Conservation (phyloP, 2,113 vertebrate species). For the Silurus meridionalis region DNA sequence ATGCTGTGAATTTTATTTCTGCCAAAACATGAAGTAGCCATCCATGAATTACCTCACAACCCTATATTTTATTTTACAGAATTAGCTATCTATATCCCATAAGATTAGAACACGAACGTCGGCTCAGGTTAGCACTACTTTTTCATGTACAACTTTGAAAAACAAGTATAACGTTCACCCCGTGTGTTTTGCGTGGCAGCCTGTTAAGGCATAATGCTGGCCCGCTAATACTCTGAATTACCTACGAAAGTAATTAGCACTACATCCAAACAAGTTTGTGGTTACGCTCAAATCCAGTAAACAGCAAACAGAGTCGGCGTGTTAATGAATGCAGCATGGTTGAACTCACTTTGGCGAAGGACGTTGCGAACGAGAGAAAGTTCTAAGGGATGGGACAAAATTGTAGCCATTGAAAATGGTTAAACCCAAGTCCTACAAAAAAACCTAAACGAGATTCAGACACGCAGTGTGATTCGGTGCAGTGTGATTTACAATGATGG, state of each 20-base stretch:
- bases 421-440: neutral
- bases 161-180: neutral
- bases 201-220: neutral
- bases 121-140: neutral
- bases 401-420: neutral
- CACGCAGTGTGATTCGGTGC: neutral
- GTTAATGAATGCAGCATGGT: conserved; percentile 1
- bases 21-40: neutral
- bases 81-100: neutral
- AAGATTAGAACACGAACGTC: neutral
- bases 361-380: too few species aligned
- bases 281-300: neutral
- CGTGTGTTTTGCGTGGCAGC: neutral
- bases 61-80: neutral
- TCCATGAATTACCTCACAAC: neutral
- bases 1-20: neutral
- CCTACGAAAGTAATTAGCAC: neutral
- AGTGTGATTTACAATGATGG: neutral
- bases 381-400: neutral
- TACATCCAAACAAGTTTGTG: neutral
- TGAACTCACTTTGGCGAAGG: neutral
- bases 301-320: neutral
- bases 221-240: neutral
- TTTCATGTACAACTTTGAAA: neutral
- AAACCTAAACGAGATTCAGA: neutral